These are phyloP conservation scores for Anthonomus grandis DNA, from an alignment of 1,140 invertebrate genomes.

Conservation along the genomic window DNA sequence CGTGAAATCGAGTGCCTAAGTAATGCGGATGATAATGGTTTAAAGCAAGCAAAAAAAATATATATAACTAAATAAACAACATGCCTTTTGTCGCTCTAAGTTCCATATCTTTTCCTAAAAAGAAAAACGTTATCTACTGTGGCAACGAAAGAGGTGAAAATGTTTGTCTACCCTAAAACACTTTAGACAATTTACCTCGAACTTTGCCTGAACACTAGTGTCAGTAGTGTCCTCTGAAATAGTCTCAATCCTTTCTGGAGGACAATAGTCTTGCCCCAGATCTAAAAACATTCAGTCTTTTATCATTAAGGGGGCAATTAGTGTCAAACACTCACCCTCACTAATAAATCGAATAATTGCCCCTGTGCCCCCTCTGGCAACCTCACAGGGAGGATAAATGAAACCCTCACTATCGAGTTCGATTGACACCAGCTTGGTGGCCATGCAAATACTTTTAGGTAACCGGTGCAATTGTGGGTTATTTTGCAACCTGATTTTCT, in stretches of 20 bases:
- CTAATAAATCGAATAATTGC: conserved; percentile 67
- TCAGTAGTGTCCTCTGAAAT: too few species aligned
- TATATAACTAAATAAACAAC: conserved; percentile 40
- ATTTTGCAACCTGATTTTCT: conserved; percentile 55
- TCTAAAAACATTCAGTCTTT: too few species aligned
- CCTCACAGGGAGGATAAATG: conserved; percentile 59
- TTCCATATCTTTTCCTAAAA: conserved; percentile 59
- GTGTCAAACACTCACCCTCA: conserved; percentile 46
- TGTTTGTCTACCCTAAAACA: too few species aligned
- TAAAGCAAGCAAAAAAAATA: conserved; percentile 13
- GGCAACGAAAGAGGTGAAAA: too few species aligned
- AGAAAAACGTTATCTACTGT: conserved; percentile 46
- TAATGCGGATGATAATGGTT: conserved; percentile 3
- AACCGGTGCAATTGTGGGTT: conserved; percentile 59
- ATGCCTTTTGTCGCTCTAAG: conserved; percentile 62
- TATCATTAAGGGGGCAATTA: conserved; percentile 4
- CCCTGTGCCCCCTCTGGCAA: conserved; percentile 57
- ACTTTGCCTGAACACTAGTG: too few species aligned
- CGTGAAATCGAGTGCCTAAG: too few species aligned
- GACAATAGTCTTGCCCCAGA: too few species aligned
- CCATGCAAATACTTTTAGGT: conserved; percentile 61
- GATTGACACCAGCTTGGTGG: conserved; percentile 56
- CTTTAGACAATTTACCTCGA: too few species aligned
- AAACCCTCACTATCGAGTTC: conserved; percentile 61
- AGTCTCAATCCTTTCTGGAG: too few species aligned